Base-by-base conservation (phyloP, 2,888 invertebrate species). In the Melipona bicolor region DNA sequence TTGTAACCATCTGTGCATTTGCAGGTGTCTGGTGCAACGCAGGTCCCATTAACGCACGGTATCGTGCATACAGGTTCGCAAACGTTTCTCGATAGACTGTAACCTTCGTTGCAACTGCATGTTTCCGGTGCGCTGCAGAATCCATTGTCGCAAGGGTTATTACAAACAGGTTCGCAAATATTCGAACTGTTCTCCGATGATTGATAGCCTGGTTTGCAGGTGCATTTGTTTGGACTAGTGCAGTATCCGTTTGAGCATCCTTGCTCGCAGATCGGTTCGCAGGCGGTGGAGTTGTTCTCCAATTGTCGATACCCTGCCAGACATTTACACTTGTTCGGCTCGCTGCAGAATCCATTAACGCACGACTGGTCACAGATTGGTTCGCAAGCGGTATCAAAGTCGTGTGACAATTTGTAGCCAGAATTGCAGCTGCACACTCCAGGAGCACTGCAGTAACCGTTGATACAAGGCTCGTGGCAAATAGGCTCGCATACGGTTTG, bases 301-400 rank as follows among this genome's bases (percentile, higher is more conserved):
- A 24, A 4, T n/a, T 13, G 24, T 6, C 6, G 36, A 13, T 65
- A 65, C 0, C 36, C 64, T 6, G 3, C 5, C 6, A 2, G 19
- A 36, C 64, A 67, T 15, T 24, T 0, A 19, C 67, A 67, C 0
- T 73, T 68, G 56, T 95, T 91, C 19, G 95, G 95, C 0, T 93
- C 94, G 32, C 94, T 94, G 81, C 96, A 96, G 68, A 93, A 93
- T 9, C 95, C 95, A 81, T 95, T 95, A 36, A 94, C 70, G 88
- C 96, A 96, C 1, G 91, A 90, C 32, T 89, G 85, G 0, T 90
- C 79, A 84, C 95, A 95, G 49, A 91, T 59, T 0, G 93, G 90
- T 19, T 87, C 86, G 79, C 94, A 94, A 43, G 65, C n/a, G 24
- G n/a, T n/a, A n/a, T n/a, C 15, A 68, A 75, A 86, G 62, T 59